phyloP scores from a whole-genome alignment of 2,113 vertebrate species.

The Dromiciops gliroides region DNA sequence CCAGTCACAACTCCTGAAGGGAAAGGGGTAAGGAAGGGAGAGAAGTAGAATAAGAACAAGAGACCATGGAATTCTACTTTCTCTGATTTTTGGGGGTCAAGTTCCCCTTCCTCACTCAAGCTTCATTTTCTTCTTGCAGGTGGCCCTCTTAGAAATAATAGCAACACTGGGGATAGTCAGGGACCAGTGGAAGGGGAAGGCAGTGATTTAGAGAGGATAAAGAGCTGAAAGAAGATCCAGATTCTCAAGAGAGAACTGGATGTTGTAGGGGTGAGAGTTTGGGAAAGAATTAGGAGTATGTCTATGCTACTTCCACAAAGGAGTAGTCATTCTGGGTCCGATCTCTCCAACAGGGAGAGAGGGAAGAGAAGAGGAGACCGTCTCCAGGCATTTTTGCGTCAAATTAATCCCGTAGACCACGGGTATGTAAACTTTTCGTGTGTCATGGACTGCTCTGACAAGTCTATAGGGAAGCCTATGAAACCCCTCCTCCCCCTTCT shows the following conservation, averaged over 20 bases:
- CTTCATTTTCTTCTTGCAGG: neutral
- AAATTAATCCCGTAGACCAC: neutral
- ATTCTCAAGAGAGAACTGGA: neutral
- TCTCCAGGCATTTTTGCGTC: neutral
- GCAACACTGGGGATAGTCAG: neutral
- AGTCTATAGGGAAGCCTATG: neutral
- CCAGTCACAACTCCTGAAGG: neutral
- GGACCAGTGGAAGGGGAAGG: neutral
- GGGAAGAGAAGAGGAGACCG: neutral
- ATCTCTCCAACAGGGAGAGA: neutral
- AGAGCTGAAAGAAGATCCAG: neutral
- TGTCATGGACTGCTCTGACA: neutral
- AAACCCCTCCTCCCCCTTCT: neutral
- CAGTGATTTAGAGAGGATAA: neutral
- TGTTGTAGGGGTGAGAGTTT: neutral
- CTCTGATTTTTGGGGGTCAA: neutral
- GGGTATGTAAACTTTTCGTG: neutral
- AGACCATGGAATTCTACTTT: neutral
- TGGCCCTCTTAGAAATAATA: neutral
- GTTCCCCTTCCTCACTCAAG: neutral
- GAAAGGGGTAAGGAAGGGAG: neutral
- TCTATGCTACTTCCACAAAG: neutral
- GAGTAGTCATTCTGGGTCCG: neutral
- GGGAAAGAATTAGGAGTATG: neutral
- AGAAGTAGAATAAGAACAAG: neutral